Base-by-base conservation (phyloP, 2,113 vertebrate species). In the Oenanthe melanoleuca region DNA sequence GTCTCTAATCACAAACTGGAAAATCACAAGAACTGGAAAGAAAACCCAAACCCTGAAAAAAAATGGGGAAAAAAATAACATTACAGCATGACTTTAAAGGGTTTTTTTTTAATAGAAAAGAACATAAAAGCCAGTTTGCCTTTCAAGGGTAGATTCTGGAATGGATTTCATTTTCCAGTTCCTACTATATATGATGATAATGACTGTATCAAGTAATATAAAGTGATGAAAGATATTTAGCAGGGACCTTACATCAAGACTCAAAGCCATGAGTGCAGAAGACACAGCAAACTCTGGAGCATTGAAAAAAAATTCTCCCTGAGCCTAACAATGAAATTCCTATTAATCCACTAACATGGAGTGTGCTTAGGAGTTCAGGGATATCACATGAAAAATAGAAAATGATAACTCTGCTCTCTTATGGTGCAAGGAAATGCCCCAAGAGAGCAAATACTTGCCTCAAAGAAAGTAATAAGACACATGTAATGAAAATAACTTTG, bases 191-290 rank as follows among this genome's bases (percentile, higher is more conserved):
- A 37, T 56, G 79, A 77, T 65, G 74, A 44, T 80, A 82, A 82
- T 52, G 70, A 61, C 53, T 80, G 6, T 69, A 75, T 80, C 53
- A 85, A 57, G 28, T 37, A 75, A 80, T 72, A 69, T 9, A 61
- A 91, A 89, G 34, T 77, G 79, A 80, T 93, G 81, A 85, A 74
- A 93, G 71, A 77, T 63, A 92, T 66, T 88, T 80, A 93, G 18
- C 85, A 77, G 70, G 28, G 44, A 29, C 64, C 64, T 72, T 13
- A 69, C 59, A 92, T 23, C 50, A 86, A 80, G 56, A 25, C 45
- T 70, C 52, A 52, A 81, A 78, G 60, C 26, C 33, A 53, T 5
- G 64, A 78, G 44, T 31, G 28, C 18, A 73, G 34, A 66, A 56
- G 52, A 37, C 45, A 50, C 31, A 63, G 50, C 21, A 34, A 67